phyloP scores from a whole-genome alignment of 2,888 invertebrate species.

The Cataglyphis livida region DNA sequence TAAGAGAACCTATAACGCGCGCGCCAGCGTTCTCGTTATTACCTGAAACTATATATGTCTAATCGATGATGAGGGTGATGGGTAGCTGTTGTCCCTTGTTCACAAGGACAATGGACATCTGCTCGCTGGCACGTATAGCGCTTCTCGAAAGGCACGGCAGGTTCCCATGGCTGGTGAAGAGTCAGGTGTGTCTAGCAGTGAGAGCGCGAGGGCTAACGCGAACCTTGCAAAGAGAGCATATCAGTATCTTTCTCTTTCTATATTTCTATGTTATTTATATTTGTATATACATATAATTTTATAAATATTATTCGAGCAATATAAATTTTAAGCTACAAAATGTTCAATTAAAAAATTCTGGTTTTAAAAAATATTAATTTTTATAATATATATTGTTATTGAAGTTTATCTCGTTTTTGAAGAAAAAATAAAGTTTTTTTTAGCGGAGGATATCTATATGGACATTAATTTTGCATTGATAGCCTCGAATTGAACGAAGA shows the following conservation, averaged over 20 bases:
- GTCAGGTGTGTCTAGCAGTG: conserved; percentile 69
- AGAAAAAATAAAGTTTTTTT: neutral
- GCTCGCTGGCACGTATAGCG: conserved; percentile 64
- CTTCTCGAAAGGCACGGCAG: conserved; percentile 68
- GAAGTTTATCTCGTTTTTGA: neutral
- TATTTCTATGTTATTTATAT: neutral
- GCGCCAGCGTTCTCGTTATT: conserved; percentile 13
- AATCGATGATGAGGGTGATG: conserved; percentile 37
- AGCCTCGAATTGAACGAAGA: conserved; percentile 16
- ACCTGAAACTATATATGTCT: conserved; percentile 8
- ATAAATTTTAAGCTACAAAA: neutral
- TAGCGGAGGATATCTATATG: neutral
- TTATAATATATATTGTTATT: neutral
- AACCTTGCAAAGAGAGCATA: conserved; percentile 18
- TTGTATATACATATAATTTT: neutral
- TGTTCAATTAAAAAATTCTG: neutral
- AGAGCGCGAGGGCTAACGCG: conserved; percentile 27
- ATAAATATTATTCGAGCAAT: conserved; percentile 6
- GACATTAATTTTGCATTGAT: conserved; percentile 13
- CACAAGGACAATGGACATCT: conserved; percentile 79
- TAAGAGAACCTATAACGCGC: neutral
- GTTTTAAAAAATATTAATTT: neutral
- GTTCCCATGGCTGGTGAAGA: conserved; percentile 72
- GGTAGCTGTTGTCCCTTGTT: conserved; percentile 37
- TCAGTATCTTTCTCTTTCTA: conserved; percentile 4